These are phyloP conservation scores for Platycheirus albimanus DNA, from an alignment of 2,888 invertebrate species.

Conservation along the genomic window DNA sequence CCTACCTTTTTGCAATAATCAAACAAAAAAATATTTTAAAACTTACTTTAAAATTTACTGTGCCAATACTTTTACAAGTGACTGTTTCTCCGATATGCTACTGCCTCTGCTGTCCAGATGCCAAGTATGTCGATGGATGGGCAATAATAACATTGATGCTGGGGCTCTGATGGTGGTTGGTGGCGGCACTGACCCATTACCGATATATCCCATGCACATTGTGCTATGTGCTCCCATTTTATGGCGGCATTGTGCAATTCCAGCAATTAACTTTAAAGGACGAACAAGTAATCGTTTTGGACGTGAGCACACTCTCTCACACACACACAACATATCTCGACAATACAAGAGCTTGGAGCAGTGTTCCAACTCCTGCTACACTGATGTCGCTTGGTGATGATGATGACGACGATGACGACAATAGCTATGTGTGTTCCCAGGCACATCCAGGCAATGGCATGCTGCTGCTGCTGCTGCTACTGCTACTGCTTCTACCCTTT, in stretches of 20 bases:
- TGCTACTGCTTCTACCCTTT: too few relatives aligned
- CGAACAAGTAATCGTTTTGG: conserved; percentile 75
- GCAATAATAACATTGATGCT: conserved; percentile 70
- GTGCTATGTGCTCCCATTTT: conserved; percentile 60
- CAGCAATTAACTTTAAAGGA: conserved; percentile 76
- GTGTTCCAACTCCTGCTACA: conserved; percentile 34
- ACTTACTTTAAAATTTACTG: too few relatives aligned
- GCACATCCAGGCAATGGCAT: conserved; percentile 54
- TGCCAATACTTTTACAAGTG: not conserved
- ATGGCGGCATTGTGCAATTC: conserved; percentile 72
- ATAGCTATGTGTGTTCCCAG: conserved; percentile 60
- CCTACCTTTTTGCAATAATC: too few relatives aligned
- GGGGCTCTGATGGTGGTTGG: conserved; percentile 25
- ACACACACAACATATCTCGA: not conserved
- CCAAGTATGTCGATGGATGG: conserved; percentile 71
- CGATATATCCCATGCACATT: conserved; percentile 59
- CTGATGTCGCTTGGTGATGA: conserved; percentile 44
- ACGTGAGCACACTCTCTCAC: conserved; percentile 60
- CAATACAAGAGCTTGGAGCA: conserved; percentile 19
- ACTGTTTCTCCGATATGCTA: conserved; percentile 28
- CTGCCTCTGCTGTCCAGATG: conserved; percentile 52
- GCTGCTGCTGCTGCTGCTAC: too few relatives aligned
- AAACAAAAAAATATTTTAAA: too few relatives aligned
- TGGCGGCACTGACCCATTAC: conserved; percentile 68
- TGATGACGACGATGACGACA: conserved; percentile 66